Percentiles rank a stretch among this genome's conserved stretches.
phyloP scores from a whole-genome alignment of 2,888 invertebrate genomes.

The Papilio elwesi region DNA sequence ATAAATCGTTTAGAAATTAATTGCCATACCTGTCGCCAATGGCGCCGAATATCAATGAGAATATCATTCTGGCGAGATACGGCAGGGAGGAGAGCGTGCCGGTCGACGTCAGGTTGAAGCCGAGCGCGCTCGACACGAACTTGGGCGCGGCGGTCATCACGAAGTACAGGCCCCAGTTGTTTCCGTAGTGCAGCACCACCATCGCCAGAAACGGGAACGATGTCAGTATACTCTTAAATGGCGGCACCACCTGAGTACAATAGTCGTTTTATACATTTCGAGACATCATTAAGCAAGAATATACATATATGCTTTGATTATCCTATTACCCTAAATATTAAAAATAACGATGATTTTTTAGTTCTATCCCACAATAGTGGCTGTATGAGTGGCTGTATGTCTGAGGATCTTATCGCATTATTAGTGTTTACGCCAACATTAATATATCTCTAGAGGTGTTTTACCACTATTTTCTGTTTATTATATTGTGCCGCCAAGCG shows the following conservation, averaged over 20 bases:
- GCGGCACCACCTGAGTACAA: constrained; percentile 83
- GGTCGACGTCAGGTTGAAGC: constrained; percentile 88
- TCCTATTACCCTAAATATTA: too few relatives aligned
- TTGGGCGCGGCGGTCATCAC: constrained; percentile 90
- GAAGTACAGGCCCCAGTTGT: constrained; percentile 90
- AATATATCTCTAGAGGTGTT: too few relatives aligned
- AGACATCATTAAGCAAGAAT: too few relatives aligned
- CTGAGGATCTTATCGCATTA: too few relatives aligned
- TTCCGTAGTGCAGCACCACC: constrained; percentile 88
- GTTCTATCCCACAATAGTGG: too few relatives aligned
- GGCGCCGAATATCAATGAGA: constrained; percentile 89
- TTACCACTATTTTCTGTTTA: too few relatives aligned
- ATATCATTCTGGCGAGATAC: constrained; percentile 87
- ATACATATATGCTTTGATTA: too few relatives aligned
- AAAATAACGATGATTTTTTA: too few relatives aligned
- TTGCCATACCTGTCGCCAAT: constrained; percentile 84
- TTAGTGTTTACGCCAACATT: too few relatives aligned
- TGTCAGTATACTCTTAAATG: constrained; percentile 85
- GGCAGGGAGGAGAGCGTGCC: constrained; percentile 88
- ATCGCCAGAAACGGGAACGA: constrained; percentile 89
- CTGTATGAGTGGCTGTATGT: too few relatives aligned
- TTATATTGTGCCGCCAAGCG: too few relatives aligned
- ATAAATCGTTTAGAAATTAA: constrained; percentile 27
- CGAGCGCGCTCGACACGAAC: constrained; percentile 88
- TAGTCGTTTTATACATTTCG: constrained; percentile 44